phyloP scores from a whole-genome alignment of 2,797 vertebrate species.

The Mormyrops boulengeri region DNA sequence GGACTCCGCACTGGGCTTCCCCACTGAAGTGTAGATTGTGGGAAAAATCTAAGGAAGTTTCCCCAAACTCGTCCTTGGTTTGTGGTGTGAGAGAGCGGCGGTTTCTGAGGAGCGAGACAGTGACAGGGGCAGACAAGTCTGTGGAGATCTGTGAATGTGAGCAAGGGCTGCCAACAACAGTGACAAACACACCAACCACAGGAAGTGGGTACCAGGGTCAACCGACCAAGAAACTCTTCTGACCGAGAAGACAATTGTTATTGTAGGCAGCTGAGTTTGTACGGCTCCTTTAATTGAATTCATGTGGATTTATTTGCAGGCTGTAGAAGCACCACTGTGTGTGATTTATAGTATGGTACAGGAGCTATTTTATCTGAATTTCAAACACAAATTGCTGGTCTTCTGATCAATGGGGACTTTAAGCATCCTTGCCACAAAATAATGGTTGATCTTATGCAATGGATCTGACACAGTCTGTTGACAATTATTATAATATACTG shows the following conservation, averaged over 20 bases:
- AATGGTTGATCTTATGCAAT: not conserved
- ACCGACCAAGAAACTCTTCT: not conserved
- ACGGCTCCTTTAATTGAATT: not conserved
- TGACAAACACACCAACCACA: not conserved
- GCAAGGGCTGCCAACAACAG: not conserved
- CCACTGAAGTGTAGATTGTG: conserved; percentile 55
- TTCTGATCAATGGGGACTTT: not conserved
- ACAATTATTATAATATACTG: not conserved
- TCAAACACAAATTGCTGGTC: not conserved
- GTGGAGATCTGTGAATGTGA: not conserved
- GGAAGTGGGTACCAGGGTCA: conserved; percentile 6
- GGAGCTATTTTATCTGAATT: not conserved
- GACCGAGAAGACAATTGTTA: not conserved
- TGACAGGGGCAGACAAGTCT: conserved; percentile 41
- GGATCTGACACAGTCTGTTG: not conserved
- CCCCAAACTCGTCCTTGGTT: conserved; percentile 38
- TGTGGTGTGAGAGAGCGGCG: conserved; percentile 43
- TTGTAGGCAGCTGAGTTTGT: not conserved
- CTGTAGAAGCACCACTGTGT: not conserved
- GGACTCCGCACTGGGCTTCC: conserved; percentile 36
- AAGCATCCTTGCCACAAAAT: not conserved
- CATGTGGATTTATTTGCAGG: not conserved
- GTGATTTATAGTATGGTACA: not conserved
- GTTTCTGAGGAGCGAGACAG: conserved; percentile 41
- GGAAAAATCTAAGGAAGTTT: conserved; percentile 33